phyloP scores from a whole-genome alignment of 2,113 vertebrate genomes.

The Tragelaphus imberbis region DNA sequence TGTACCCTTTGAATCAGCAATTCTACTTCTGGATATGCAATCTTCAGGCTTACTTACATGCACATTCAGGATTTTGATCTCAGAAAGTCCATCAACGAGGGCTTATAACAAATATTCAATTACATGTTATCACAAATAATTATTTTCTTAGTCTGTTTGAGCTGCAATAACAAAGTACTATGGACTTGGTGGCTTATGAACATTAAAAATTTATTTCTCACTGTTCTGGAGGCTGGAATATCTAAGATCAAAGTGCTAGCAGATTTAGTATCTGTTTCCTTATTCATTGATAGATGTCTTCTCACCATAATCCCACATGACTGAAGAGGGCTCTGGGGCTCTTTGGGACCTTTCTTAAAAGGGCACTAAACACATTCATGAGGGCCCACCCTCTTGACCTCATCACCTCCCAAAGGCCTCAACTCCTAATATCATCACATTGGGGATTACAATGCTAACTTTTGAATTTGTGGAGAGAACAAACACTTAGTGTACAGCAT shows the following conservation, averaged over 20 bases:
- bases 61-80: neutral
- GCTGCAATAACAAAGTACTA: neutral
- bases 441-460: neutral
- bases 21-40: neutral
- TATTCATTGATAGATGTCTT: neutral
- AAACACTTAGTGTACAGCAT: neutral
- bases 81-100: neutral
- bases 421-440: neutral
- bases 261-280: neutral
- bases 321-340: neutral
- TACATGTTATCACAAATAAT: neutral
- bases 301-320: neutral
- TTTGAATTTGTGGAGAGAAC: neutral
- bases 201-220: neutral
- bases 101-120: neutral
- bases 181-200: neutral
- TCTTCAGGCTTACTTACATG: neutral
- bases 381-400: neutral
- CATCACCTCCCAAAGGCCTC: neutral
- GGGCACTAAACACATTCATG: neutral
- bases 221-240: neutral
- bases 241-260: neutral
- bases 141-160: neutral
- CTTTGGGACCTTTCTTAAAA: neutral
- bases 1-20: neutral